Percentiles rank a stretch among this genome's conserved stretches.
Conservation (phyloP, 2,888 invertebrate genomes). For the Conus canariensis region DNA sequence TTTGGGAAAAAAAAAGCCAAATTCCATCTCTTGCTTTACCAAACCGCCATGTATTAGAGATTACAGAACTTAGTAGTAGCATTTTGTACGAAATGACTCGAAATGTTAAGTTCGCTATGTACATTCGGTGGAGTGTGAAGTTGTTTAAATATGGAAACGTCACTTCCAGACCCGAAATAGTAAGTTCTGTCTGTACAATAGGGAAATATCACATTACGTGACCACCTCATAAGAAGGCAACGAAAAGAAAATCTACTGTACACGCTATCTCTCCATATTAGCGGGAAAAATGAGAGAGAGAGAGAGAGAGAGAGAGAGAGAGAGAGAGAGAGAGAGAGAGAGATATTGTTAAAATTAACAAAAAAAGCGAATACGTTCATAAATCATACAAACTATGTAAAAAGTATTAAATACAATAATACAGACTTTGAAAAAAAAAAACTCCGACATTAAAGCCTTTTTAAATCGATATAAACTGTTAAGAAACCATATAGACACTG, state of each 20-base stretch:
- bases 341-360: not conserved
- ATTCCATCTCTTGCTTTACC: too few relatives aligned
- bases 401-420: too few relatives aligned
- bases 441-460: too few relatives aligned
- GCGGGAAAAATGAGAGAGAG: not conserved
- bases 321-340: not conserved
- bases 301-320: not conserved
- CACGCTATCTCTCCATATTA: not conserved
- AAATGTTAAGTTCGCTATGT: not conserved
- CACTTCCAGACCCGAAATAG: not conserved
- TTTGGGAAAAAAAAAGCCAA: too few relatives aligned
- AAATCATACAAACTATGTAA: not conserved
- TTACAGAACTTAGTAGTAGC: not conserved
- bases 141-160: too few relatives aligned
- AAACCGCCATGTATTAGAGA: not conserved
- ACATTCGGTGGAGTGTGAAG: too few relatives aligned
- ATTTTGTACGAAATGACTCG: not conserved
- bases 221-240: not conserved
- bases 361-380: not conserved
- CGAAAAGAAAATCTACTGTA: conserved; percentile 18
- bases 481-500: too few relatives aligned
- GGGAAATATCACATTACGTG: not conserved
- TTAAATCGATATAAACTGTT: too few relatives aligned
- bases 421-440: too few relatives aligned
- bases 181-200: conserved; percentile 15